phyloP scores from a whole-genome alignment of 2,797 vertebrate species.

The Euphonia xanthogaster region DNA sequence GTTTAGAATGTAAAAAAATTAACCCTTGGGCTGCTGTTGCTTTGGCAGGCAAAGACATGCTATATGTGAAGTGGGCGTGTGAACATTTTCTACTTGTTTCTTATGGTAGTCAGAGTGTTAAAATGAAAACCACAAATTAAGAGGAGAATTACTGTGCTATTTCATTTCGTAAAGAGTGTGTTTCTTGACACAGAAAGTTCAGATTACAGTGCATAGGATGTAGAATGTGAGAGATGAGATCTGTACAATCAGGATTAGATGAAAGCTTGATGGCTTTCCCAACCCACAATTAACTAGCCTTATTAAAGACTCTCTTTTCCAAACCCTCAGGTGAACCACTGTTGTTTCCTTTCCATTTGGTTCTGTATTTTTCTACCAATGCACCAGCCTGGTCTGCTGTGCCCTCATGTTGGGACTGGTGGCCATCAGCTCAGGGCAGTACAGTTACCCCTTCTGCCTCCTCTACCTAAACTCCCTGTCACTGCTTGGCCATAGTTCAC shows the following conservation, averaged over 20 bases:
- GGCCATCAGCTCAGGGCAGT: background rate
- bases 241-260: background rate
- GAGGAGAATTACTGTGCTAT: conserved; percentile 12
- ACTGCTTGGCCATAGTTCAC: background rate
- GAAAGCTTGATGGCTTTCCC: background rate
- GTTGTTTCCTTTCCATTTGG: background rate
- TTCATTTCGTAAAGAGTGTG: background rate
- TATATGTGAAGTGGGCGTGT: background rate
- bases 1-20: conserved; percentile 15
- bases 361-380: background rate
- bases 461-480: background rate
- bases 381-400: background rate
- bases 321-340: background rate
- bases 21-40: background rate
- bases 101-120: conserved; percentile 16
- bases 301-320: background rate
- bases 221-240: background rate
- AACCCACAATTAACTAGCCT: background rate
- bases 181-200: conserved; percentile 7
- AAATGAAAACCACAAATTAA: conserved; percentile 36
- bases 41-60: background rate
- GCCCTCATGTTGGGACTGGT: background rate
- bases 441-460: background rate
- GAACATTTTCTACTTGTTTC: background rate
- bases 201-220: background rate